phyloP scores from a whole-genome alignment of 2,113 vertebrate genomes.

The Pteropus alecto region DNA sequence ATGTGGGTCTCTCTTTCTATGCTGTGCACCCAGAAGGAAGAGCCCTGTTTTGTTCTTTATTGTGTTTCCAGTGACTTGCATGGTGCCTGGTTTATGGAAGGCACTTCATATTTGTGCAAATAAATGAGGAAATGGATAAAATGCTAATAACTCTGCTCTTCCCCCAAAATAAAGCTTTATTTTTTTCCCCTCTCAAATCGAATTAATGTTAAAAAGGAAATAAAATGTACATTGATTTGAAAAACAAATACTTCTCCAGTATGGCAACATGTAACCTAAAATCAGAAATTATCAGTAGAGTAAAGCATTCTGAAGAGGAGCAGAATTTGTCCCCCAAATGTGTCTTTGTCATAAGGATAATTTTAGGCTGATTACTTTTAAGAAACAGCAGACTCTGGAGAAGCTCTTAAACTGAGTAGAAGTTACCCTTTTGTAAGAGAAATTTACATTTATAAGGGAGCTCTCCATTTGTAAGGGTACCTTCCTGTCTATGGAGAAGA shows the following conservation, averaged over 20 bases:
- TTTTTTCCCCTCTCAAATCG: background rate
- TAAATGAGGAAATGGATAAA: background rate
- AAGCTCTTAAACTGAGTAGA: background rate
- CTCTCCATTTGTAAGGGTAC: background rate
- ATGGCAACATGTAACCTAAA: background rate
- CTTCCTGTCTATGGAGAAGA: background rate
- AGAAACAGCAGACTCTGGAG: background rate
- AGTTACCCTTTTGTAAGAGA: background rate
- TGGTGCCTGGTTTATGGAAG: background rate
- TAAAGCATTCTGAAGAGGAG: background rate
- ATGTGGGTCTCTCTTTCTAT: rapidly evolving
- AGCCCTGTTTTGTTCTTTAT: background rate
- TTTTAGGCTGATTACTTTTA: background rate
- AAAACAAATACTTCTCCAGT: background rate
- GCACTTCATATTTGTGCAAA: background rate
- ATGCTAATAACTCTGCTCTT: background rate
- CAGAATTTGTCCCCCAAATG: background rate
- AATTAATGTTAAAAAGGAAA: background rate
- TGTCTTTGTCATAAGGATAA: background rate
- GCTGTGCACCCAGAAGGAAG: background rate
- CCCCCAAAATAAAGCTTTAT: background rate
- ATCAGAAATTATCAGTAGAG: background rate
- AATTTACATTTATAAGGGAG: background rate
- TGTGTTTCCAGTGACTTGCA: background rate
- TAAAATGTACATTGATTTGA: background rate